Evolutionary conservation across 2,888 invertebrate species (phyloP).

Genomic region (Archips xylosteana): DNA sequence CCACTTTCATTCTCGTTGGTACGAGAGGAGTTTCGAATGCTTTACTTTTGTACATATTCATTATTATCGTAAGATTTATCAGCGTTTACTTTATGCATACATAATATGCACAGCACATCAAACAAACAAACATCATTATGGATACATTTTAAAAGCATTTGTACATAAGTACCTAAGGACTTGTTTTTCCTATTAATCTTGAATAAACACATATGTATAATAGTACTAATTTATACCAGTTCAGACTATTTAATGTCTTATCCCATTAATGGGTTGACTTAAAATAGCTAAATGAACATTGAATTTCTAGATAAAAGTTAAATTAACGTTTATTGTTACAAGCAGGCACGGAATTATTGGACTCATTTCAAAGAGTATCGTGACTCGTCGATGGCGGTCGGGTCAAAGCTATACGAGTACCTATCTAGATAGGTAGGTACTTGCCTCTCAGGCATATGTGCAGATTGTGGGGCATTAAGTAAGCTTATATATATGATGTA

Average conservation of each 20-base stretch:
- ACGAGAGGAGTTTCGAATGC: not conserved
- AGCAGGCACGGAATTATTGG: conserved; percentile 36
- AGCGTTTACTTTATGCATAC: not conserved
- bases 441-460: conserved; percentile 10
- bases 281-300: conserved; percentile 26
- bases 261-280: not conserved
- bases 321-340: conserved; percentile 36
- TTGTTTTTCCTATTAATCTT: too few species aligned
- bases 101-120: not conserved
- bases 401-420: not conserved
- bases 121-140: too few species aligned
- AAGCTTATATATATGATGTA: conserved; percentile 29
- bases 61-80: not conserved
- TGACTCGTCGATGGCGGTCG: conserved; percentile 40
- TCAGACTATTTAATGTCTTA: not conserved
- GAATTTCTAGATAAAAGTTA: conserved; percentile 31
- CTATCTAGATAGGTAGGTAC: not conserved
- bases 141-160: too few species aligned
- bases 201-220: too few species aligned
- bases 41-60: not conserved
- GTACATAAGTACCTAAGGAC: too few species aligned
- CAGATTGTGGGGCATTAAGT: conserved; percentile 6
- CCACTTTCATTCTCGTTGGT: conserved; percentile 8
- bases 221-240: too few species aligned
- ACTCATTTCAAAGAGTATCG: conserved; percentile 28